A percentile compares a stretch with the other conserved stretches of the same genome.
These are phyloP conservation scores for Zophobas atratus DNA, from an alignment of 1,140 invertebrate genomes.

Conservation along the genomic window DNA sequence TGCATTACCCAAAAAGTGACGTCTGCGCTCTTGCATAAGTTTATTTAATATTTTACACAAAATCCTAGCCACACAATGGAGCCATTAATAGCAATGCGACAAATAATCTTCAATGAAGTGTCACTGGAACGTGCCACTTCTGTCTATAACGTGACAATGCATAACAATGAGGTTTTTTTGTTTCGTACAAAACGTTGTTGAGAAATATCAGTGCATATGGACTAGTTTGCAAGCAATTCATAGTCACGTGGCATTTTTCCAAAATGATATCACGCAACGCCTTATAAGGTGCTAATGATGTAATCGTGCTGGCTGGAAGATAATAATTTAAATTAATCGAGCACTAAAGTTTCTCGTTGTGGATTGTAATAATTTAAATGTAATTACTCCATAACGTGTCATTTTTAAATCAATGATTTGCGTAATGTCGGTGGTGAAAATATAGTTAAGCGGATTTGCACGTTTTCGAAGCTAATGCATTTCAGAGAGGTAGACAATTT, in stretches of 20 bases:
- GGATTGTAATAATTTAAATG: constrained; percentile 30
- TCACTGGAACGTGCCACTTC: constrained; percentile 27
- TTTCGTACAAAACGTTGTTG: constrained; percentile 27
- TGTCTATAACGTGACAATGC: constrained; percentile 24
- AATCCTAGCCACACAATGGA: constrained; percentile 8
- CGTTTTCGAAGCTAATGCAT: constrained; percentile 18
- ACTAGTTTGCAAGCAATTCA: constrained; percentile 20
- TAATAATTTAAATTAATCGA: constrained; percentile 41
- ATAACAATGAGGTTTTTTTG: constrained; percentile 23
- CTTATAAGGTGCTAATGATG: constrained; percentile 34
- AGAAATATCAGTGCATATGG: constrained; percentile 20
- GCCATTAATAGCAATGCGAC: constrained; percentile 18
- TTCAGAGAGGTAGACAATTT: constrained; percentile 11
- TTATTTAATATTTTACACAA: constrained; percentile 8
- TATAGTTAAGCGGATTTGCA: constrained; percentile 17
- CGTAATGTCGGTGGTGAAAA: not conserved
- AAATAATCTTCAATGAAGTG: constrained; percentile 36
- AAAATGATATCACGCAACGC: constrained; percentile 36
- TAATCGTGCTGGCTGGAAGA: constrained; percentile 19
- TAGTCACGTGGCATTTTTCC: constrained; percentile 41
- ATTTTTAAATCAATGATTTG: constrained; percentile 14
- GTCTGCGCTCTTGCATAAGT: constrained; percentile 5
- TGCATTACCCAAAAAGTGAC: constrained; percentile 10
- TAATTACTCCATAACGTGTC: not conserved
- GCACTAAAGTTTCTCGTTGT: constrained; percentile 15